Conservation (phyloP, 2,888 invertebrate genomes). For the Ectropis crepuscularia region DNA sequence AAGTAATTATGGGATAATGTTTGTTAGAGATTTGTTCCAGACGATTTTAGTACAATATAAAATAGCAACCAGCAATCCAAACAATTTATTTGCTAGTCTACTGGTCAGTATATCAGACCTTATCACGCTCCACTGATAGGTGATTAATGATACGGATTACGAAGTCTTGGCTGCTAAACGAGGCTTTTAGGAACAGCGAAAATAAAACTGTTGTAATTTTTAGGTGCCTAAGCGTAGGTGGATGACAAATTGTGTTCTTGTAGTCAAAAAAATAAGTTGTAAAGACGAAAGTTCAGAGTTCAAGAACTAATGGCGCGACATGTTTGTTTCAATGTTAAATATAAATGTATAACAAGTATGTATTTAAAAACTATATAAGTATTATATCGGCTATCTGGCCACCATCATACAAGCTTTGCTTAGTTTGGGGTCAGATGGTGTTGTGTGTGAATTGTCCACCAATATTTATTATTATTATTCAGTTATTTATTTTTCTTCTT, state of each 20-base stretch:
- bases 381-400: no score
- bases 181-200: conserved; percentile 38
- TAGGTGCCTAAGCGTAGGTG: conserved; percentile 13
- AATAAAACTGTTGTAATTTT: conserved; percentile 39
- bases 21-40: no score
- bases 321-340: no score
- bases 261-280: background rate
- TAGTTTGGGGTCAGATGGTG: no score
- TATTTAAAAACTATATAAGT: no score
- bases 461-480: no score
- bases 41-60: no score
- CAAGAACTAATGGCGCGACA: background rate
- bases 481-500: no score
- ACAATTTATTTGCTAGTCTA: conserved; percentile 4
- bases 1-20: no score
- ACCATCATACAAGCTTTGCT: no score
- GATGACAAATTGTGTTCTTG: conserved; percentile 21
- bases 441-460: no score
- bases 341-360: no score
- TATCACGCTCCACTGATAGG: conserved; percentile 72
- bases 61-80: background rate
- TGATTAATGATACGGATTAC: conserved; percentile 74
- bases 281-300: background rate
- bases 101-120: conserved; percentile 34
- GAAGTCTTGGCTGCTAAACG: conserved; percentile 43